Evolutionary conservation across 2,888 invertebrate genomes (phyloP).

Genomic region (Notodonta dromedarius): DNA sequence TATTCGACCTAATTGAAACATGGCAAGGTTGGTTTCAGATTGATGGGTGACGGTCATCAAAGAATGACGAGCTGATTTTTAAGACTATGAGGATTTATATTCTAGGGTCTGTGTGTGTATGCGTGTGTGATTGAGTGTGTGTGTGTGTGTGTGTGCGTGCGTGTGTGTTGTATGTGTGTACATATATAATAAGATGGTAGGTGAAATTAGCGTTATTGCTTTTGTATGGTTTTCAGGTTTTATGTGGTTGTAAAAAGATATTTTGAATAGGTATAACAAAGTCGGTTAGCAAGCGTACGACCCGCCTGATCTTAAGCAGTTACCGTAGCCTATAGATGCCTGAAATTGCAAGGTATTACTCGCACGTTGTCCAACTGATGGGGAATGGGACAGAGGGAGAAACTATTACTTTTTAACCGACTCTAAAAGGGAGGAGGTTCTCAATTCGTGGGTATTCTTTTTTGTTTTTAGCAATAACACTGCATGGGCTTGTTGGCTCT

Average conservation of each 20-base stretch:
- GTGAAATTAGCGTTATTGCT: conserved; percentile 35
- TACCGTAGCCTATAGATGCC: too few species aligned
- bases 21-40: conserved; percentile 22
- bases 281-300: too few species aligned
- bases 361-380: too few species aligned
- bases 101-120: conserved; percentile 12
- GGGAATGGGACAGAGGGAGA: too few species aligned
- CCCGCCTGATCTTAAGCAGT: too few species aligned
- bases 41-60: conserved; percentile 30
- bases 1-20: conserved; percentile 39
- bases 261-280: neutral
- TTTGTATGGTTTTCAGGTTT: conserved; percentile 30
- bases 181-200: conserved; percentile 21
- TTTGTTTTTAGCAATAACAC: too few species aligned
- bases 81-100: conserved; percentile 36
- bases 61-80: conserved; percentile 42
- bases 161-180: neutral
- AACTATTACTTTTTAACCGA: too few species aligned
- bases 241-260: conserved; percentile 26
- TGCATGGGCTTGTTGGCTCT: too few species aligned
- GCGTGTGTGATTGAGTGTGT: neutral
- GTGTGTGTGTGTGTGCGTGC: neutral
- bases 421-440: too few species aligned
- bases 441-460: too few species aligned
- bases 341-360: too few species aligned